Evolutionary conservation across 2,113 vertebrate genomes (phyloP), one percentile per base, ranked within the genome.

Genomic region (Prunella fulvescens): DNA sequence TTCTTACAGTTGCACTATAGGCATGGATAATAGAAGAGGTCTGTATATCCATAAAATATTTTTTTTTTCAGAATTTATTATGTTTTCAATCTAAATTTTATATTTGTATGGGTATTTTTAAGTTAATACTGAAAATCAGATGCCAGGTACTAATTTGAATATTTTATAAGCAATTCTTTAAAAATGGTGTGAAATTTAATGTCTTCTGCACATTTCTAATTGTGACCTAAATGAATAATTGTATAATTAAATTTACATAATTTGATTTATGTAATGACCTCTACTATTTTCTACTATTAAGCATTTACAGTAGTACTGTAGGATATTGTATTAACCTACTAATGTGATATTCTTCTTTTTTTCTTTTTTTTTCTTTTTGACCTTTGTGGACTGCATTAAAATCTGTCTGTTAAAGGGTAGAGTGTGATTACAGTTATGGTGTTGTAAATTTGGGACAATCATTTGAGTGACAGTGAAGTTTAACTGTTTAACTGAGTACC

Each of bases 401-500:
- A 73, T 80, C 35, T 73, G 5, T 31, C 67, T 86, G 60, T 61
- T 73, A 86, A 89, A 87, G 42, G 39, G 42, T 73, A 73, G 58
- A 80, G 11, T 45, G 67, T 83, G 60, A 74, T 93, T 91, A 77
- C 35, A 73, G 50, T 77, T 83, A 72, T 8, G 28, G 39, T 31
- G 26, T 14, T 62, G 29, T 95, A 95, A 96, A 96, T 86, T 82
- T 88, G 20, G 62, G 26, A 19, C 31, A 91, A 92, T 85, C 39
- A 58, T 87, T 73, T 82, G 50, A 90, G 14, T 83, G 81, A 77
- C 72, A 90, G 20, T 54, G 48, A 93, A 80, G 24, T 83, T 94
- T 90, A 76, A 86, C 53, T 66, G 12, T 83, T 93, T 88, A 91
- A 82, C 45, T 19, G 54, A 90, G 35, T 33, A 61, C 11, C 23